Evolutionary conservation across 2,888 invertebrate species (phyloP).

Genomic region (Ecliptopera silaceata): DNA sequence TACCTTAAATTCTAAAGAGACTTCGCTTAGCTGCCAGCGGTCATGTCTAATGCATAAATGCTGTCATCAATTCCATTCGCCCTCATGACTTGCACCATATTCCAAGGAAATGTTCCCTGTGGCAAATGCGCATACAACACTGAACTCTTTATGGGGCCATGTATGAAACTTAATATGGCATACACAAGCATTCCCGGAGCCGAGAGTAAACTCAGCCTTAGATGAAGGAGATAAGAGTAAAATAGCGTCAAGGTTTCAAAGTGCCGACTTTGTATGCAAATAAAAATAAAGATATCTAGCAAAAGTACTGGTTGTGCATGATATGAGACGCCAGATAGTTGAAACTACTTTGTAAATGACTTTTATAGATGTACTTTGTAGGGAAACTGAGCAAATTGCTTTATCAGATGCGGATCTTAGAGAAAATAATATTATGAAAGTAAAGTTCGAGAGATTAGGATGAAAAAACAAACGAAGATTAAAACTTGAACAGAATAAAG

Average conservation of each 20-base stretch:
- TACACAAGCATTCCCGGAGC: slow-evolving; percentile 30
- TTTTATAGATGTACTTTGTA: slow-evolving; percentile 7
- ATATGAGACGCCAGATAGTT: slow-evolving; percentile 23
- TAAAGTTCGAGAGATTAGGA: no score
- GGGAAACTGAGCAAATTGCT: slow-evolving; percentile 8
- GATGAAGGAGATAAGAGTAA: slow-evolving; percentile 34
- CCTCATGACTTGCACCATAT: slow-evolving; percentile 11
- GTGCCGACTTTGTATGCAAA: slow-evolving; percentile 30
- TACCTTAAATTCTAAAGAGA: slow-evolving; percentile 19
- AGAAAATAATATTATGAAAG: no score
- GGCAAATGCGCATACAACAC: slow-evolving; percentile 23
- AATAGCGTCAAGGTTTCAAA: slow-evolving; percentile 29
- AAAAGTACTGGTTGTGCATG: slow-evolving; percentile 22
- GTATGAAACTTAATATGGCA: slow-evolving; percentile 46
- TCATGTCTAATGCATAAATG: slow-evolving; percentile 25
- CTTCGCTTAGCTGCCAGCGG: slow-evolving; percentile 25
- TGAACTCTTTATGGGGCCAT: slow-evolving; percentile 38
- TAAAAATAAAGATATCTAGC: slow-evolving; percentile 24
- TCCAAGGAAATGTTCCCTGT: slow-evolving; percentile 19
- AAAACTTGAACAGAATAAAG: neutral
- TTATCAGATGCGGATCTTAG: neutral
- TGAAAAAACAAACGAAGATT: no score
- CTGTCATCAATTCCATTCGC: slow-evolving; percentile 10
- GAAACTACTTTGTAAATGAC: slow-evolving; percentile 16
- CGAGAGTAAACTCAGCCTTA: slow-evolving; percentile 31